Conservation (phyloP, 2,888 invertebrate genomes). For the Pristionchus arcanus region DNA sequence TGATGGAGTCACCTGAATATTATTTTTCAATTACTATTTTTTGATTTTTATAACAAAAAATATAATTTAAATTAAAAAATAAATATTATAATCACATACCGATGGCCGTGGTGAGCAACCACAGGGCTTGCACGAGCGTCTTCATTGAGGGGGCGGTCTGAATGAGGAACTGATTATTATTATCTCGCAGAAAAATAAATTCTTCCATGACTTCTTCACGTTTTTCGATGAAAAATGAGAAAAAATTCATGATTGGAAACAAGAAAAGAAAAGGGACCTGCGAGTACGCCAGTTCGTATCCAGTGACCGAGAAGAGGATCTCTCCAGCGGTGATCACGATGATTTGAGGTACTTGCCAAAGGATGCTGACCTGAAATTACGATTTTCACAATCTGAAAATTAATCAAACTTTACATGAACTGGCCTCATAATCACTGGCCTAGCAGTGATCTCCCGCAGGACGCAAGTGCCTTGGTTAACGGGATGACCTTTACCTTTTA, state of each 20-base stretch:
- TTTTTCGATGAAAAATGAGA: background rate
- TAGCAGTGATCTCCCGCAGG: no score
- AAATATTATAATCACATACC: background rate
- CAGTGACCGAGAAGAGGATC: slow-evolving; percentile 81
- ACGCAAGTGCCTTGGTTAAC: no score
- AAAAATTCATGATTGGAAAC: background rate
- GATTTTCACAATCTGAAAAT: background rate
- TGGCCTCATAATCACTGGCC: no score
- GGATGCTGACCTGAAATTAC: slow-evolving; percentile 76
- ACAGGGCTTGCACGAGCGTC: slow-evolving; percentile 92
- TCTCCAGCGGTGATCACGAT: slow-evolving; percentile 81
- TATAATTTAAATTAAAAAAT: no score
- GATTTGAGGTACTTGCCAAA: slow-evolving; percentile 81
- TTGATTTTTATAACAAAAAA: no score
- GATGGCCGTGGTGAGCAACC: slow-evolving; percentile 93
- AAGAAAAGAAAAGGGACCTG: slow-evolving; percentile 61
- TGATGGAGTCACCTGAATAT: slow-evolving; percentile 89
- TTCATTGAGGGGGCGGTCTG: slow-evolving; percentile 93
- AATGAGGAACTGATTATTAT: background rate
- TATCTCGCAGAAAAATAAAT: no score
- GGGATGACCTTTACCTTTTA: no score
- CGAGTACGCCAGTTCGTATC: slow-evolving; percentile 80
- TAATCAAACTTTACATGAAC: no score
- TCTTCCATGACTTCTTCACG: no score
- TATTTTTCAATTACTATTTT: no score